Conservation (phyloP, 2,113 vertebrate genomes). For the Polypterus bichir region DNA sequence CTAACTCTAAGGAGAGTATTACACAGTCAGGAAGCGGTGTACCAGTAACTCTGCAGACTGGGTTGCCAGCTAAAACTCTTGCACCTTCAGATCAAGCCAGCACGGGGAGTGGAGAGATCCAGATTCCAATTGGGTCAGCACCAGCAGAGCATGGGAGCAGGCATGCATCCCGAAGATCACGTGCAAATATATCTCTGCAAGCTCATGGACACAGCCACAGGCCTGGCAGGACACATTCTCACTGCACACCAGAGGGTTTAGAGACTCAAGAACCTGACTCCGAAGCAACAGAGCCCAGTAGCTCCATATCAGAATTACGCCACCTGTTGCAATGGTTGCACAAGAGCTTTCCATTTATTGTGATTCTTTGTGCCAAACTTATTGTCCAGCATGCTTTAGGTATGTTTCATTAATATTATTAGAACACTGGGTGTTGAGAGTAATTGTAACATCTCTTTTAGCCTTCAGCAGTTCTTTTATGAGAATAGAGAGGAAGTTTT, state of each 20-base stretch:
- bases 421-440: no score
- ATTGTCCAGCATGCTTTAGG: constrained; percentile 73
- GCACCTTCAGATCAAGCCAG: constrained; percentile 28
- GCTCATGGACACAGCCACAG: constrained; percentile 38
- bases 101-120: constrained; percentile 46
- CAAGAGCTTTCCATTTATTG: constrained; percentile 81
- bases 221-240: constrained; percentile 31
- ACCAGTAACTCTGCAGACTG: constrained; percentile 41
- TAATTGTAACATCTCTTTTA: no score
- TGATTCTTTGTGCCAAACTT: constrained; percentile 78
- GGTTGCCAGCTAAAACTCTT: constrained; percentile 34
- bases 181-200: constrained; percentile 27
- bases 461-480: no score
- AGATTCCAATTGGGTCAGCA: constrained; percentile 46
- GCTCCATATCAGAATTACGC: constrained; percentile 71
- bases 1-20: constrained; percentile 42
- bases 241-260: constrained; percentile 25
- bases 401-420: constrained; percentile 29
- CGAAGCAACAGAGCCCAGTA: constrained; percentile 58
- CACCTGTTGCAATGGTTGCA: constrained; percentile 79
- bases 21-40: constrained; percentile 36
- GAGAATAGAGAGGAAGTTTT: no score
- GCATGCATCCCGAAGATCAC: constrained; percentile 37
- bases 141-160: constrained; percentile 46
- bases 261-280: constrained; percentile 38